Conservation (phyloP, 2,113 vertebrate species). For the Oreochromis niloticus region DNA sequence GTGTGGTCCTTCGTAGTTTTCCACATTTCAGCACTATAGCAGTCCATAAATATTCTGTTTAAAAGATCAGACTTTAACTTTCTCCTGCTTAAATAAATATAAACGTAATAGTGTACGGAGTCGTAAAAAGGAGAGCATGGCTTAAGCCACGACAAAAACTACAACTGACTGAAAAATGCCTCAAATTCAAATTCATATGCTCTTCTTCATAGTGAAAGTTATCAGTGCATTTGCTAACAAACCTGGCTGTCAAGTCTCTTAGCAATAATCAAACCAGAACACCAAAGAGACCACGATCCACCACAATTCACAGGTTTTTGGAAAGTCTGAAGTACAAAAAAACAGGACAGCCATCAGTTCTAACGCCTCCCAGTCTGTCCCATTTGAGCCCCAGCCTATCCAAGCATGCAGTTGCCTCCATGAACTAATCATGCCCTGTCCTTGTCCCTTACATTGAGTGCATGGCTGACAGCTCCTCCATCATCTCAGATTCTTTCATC, state of each 20-base stretch:
- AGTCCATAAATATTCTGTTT: background rate
- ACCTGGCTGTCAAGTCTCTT: background rate
- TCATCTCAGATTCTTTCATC: background rate
- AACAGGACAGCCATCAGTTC: background rate
- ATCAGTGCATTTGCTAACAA: background rate
- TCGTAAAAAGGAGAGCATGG: background rate
- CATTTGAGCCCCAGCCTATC: background rate
- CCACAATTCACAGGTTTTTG: background rate
- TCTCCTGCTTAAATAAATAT: background rate
- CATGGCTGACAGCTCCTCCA: background rate
- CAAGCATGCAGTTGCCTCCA: background rate
- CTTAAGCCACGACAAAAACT: accelerated
- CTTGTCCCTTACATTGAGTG: background rate
- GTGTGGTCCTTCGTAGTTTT: accelerated
- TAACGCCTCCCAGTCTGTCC: background rate
- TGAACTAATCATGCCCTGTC: background rate
- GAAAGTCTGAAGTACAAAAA: background rate
- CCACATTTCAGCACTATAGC: background rate
- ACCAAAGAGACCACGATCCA: background rate
- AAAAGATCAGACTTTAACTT: background rate
- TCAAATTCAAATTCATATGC: background rate
- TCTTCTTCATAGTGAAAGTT: background rate
- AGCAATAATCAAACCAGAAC: background rate
- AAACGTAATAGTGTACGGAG: background rate
- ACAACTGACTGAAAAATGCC: background rate